These are phyloP conservation scores for Capitulum mitella DNA, from an alignment of 2,888 invertebrate genomes.

Conservation along the genomic window DNA sequence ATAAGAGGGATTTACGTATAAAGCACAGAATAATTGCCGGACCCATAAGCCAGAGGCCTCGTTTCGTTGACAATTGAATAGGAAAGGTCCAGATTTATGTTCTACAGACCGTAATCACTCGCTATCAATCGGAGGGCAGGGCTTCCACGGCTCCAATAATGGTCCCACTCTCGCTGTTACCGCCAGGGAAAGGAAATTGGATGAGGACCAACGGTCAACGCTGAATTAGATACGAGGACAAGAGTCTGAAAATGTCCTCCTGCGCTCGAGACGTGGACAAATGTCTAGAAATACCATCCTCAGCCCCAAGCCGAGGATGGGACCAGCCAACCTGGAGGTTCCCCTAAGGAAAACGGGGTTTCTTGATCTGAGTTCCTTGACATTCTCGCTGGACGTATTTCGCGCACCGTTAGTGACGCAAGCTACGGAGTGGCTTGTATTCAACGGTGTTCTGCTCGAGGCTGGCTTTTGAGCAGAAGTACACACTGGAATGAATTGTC, in stretches of 20 bases:
- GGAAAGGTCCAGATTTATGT: not conserved
- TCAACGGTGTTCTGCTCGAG: no score
- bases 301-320: no score
- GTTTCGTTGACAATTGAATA: not conserved
- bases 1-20: not conserved
- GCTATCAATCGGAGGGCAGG: slow-evolving; percentile 1
- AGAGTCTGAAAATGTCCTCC: not conserved
- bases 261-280: no score
- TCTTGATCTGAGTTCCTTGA: no score
- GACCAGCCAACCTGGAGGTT: no score
- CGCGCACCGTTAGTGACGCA: no score
- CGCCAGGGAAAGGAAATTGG: not conserved
- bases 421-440: no score
- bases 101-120: slow-evolving; percentile 10
- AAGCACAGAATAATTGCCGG: not conserved
- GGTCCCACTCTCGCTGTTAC: not conserved
- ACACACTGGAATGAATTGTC: no score
- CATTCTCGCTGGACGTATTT: no score
- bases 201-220: not conserved
- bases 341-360: no score
- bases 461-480: no score
- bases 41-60: not conserved
- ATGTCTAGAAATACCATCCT: no score
- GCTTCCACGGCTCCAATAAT: not conserved
- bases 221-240: not conserved